phyloP scores from a whole-genome alignment of 2,113 vertebrate genomes.

The Romanogobio albipinnatus region DNA sequence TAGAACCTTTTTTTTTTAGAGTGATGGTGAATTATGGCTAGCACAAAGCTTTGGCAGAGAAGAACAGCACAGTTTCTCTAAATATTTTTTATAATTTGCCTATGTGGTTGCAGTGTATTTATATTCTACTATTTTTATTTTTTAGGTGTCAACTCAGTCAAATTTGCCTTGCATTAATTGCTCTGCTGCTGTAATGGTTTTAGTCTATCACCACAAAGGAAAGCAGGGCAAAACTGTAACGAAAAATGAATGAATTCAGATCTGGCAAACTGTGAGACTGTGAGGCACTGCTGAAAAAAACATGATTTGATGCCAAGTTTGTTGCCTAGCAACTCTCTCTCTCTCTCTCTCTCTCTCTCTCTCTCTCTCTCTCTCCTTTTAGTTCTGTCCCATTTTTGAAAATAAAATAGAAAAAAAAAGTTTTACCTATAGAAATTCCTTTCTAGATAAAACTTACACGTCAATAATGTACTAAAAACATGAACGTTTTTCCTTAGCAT shows the following conservation, averaged over 20 bases:
- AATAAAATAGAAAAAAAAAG: not conserved
- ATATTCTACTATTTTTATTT: not conserved
- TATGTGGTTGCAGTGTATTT: not conserved
- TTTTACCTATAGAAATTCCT: not conserved
- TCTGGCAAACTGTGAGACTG: constrained; percentile 11
- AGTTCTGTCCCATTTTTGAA: constrained; percentile 43
- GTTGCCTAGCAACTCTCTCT: constrained; percentile 69
- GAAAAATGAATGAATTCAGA: constrained; percentile 30
- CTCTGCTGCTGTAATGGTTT: constrained; percentile 6
- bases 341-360: constrained; percentile 36
- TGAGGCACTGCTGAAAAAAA: constrained; percentile 37
- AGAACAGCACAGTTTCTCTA: not conserved
- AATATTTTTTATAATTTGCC: not conserved
- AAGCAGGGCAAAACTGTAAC: constrained; percentile 24
- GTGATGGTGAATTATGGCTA: not conserved
- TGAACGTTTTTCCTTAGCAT: too few relatives aligned
- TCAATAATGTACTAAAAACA: too few relatives aligned
- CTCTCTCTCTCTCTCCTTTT: constrained; percentile 18
- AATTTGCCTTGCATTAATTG: not conserved
- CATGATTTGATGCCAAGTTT: constrained; percentile 54
- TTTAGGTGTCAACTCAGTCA: not conserved
- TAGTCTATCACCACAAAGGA: not conserved
- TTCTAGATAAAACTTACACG: not conserved
- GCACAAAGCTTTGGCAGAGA: not conserved
- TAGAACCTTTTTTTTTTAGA: too few relatives aligned